These are phyloP conservation scores for Epizoanthus scotinus DNA, from an alignment of 92 coral and sea anemone genomes.

Conservation along the genomic window DNA sequence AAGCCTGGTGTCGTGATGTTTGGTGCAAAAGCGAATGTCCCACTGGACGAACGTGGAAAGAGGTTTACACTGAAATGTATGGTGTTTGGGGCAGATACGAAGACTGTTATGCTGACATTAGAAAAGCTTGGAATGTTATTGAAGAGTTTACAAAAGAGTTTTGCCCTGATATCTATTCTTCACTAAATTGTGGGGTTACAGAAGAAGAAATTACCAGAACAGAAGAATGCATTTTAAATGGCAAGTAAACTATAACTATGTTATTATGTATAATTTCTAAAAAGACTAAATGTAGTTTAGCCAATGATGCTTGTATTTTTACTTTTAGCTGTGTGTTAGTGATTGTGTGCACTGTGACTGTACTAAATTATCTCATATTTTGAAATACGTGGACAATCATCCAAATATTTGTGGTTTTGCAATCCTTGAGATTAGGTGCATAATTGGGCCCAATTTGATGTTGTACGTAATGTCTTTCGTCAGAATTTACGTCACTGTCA, in stretches of 20 bases:
- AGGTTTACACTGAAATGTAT: constrained; percentile 55
- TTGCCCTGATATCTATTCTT: constrained; percentile 70
- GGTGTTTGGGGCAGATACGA: constrained; percentile 81
- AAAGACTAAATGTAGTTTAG: not conserved
- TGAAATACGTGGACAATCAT: no score
- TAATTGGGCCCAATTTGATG: not conserved
- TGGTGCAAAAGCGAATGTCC: constrained; percentile 74
- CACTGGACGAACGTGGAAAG: constrained; percentile 74
- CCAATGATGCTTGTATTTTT: not conserved
- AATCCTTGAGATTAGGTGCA: not conserved
- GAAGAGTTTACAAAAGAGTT: constrained; percentile 71
- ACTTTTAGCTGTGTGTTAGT: no score
- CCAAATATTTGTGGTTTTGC: no score
- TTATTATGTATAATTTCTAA: not conserved
- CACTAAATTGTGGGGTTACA: constrained; percentile 77
- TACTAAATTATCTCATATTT: no score
- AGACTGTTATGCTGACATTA: constrained; percentile 82
- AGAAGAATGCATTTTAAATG: constrained; percentile 67
- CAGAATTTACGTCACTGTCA: not conserved
- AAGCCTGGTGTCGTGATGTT: constrained; percentile 79
- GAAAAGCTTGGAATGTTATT: constrained; percentile 86
- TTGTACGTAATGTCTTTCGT: not conserved
- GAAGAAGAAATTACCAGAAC: constrained; percentile 74
- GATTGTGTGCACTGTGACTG: no score
- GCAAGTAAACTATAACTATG: constrained; percentile 27